These are phyloP conservation scores for Platanista minor DNA, from an alignment of 2,113 vertebrate genomes.

Conservation along the genomic window DNA sequence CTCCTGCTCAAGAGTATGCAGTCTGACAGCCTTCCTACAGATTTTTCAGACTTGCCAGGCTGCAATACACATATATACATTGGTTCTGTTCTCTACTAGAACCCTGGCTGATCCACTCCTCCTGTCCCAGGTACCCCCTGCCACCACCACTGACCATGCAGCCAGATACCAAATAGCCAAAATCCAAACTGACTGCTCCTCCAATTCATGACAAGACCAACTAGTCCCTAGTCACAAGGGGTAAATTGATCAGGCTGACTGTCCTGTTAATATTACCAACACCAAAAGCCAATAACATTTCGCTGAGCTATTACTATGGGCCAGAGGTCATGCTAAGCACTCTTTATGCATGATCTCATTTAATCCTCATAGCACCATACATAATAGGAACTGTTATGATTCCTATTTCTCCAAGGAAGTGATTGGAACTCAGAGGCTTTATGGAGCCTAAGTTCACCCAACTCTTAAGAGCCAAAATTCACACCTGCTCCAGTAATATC, in stretches of 20 bases:
- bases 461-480: neutral
- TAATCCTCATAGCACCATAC: neutral
- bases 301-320: neutral
- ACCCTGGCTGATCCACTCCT: neutral
- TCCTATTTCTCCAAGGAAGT: neutral
- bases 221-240: neutral
- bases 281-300: neutral
- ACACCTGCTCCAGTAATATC: neutral
- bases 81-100: neutral
- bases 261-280: neutral
- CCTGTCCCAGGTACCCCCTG: neutral
- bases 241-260: neutral
- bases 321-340: neutral
- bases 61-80: neutral
- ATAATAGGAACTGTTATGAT: neutral
- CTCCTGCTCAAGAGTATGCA: neutral
- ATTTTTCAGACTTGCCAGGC: neutral
- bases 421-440: neutral
- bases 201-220: neutral
- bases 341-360: neutral
- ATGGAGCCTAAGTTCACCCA: neutral
- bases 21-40: neutral
- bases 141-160: neutral
- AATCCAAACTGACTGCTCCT: neutral
- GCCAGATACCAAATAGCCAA: neutral